Conservation (phyloP, 1,140 invertebrate genomes). For the Mizuhopecten yessoensis region DNA sequence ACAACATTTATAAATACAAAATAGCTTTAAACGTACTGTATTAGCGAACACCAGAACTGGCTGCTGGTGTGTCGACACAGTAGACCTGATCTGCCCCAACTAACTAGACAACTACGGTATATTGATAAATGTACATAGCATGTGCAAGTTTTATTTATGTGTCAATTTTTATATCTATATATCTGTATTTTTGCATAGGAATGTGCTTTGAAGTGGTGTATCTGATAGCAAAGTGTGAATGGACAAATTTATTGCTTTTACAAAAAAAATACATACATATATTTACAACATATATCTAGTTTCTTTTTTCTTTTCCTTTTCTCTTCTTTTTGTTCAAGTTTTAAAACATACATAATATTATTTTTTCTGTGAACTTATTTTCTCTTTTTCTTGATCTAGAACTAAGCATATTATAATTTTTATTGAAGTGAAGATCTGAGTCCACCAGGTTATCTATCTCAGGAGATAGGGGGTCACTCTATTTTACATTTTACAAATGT, state of each 20-base stretch:
- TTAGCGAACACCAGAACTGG: too few relatives aligned
- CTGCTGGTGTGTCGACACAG: background rate
- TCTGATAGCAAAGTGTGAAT: constrained; percentile 24
- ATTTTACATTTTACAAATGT: background rate
- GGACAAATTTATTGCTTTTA: constrained; percentile 17
- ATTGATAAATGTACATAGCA: constrained; percentile 28
- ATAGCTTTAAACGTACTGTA: background rate
- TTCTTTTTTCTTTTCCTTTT: background rate
- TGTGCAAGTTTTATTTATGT: background rate
- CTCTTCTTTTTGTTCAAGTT: background rate
- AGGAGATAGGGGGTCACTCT: background rate
- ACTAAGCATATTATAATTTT: background rate
- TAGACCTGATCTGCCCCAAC: background rate
- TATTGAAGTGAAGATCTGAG: background rate
- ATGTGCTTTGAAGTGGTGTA: constrained; percentile 33
- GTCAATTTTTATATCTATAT: background rate
- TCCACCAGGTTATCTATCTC: background rate
- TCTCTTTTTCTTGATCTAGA: background rate
- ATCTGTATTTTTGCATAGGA: constrained; percentile 39
- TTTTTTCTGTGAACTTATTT: constrained; percentile 7
- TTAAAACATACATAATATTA: background rate
- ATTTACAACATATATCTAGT: background rate
- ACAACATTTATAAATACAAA: constrained; percentile 3
- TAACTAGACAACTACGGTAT: background rate
- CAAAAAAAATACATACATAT: background rate